These are phyloP conservation scores for Zoanthus sociatus DNA, from an alignment of 92 coral and sea anemone species.

Conservation along the genomic window DNA sequence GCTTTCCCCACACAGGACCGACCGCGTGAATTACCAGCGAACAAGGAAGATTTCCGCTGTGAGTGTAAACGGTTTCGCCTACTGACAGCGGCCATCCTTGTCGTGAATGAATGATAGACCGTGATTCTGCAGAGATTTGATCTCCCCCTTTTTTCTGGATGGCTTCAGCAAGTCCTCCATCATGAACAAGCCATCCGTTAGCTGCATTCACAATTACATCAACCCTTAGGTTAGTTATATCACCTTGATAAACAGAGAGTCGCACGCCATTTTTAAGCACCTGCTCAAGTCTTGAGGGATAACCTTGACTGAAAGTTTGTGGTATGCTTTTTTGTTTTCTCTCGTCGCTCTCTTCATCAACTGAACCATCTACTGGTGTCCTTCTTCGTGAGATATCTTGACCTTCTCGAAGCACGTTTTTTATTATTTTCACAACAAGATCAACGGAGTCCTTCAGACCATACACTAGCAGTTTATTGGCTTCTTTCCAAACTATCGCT, in stretches of 20 bases:
- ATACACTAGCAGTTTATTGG: conserved; percentile 6
- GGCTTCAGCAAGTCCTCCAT: conserved; percentile 85
- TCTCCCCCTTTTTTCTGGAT: conserved; percentile 84
- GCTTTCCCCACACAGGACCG: conserved; percentile 73
- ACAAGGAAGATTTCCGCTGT: conserved; percentile 74
- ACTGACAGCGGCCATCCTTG: neutral
- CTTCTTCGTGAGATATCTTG: neutral
- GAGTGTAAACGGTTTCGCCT: conserved; percentile 69
- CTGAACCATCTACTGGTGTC: neutral
- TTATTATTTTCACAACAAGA: neutral
- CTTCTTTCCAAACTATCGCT: neutral
- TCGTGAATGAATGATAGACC: neutral
- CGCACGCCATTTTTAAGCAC: conserved; percentile 52
- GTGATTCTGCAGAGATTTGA: conserved; percentile 63
- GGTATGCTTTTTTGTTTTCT: neutral
- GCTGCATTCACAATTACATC: conserved; percentile 91
- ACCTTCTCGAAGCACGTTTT: neutral
- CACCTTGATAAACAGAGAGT: conserved; percentile 82
- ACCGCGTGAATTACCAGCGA: conserved; percentile 75
- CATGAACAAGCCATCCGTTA: conserved; percentile 59
- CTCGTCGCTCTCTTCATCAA: neutral
- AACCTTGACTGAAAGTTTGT: neutral
- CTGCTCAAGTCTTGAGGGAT: neutral
- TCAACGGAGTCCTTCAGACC: neutral
- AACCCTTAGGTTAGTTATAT: conserved; percentile 70